Conservation (phyloP, 2,888 invertebrate genomes). For the Leptogaster cylindrica region DNA sequence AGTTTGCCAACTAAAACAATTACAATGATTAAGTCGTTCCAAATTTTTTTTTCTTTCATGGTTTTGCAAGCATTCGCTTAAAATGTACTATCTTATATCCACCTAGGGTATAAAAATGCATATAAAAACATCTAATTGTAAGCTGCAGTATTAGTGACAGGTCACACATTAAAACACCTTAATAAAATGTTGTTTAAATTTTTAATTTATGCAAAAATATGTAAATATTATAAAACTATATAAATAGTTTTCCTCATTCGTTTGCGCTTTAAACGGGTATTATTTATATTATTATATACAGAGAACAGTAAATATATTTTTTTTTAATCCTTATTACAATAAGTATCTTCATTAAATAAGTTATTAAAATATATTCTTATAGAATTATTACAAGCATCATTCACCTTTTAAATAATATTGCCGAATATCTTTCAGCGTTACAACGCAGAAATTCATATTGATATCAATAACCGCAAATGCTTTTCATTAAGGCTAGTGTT, state of each 20-base stretch:
- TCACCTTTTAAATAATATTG: neutral
- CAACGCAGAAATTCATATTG: constrained; percentile 9
- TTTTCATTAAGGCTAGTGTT: constrained; percentile 17
- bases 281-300: constrained; percentile 30
- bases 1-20: too few relatives aligned
- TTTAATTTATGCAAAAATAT: constrained; percentile 39
- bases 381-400: too few relatives aligned
- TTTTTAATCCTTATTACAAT: constrained; percentile 5
- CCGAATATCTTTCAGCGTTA: neutral
- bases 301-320: constrained; percentile 35
- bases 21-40: too few relatives aligned
- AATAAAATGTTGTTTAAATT: constrained; percentile 3
- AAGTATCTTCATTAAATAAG: constrained; percentile 21
- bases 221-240: constrained; percentile 36
- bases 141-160: too few relatives aligned
- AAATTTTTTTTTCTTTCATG: too few relatives aligned
- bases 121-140: too few relatives aligned
- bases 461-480: constrained; percentile 14
- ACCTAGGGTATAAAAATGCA: too few relatives aligned
- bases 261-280: constrained; percentile 2
- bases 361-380: constrained; percentile 36
- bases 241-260: constrained; percentile 24
- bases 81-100: too few relatives aligned
- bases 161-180: too few relatives aligned
- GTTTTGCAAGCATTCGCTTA: too few relatives aligned